Evolutionary conservation across 2,113 vertebrate species (phyloP), one percentile per base, ranked within the genome.

Genomic region (Chaetops frenatus): DNA sequence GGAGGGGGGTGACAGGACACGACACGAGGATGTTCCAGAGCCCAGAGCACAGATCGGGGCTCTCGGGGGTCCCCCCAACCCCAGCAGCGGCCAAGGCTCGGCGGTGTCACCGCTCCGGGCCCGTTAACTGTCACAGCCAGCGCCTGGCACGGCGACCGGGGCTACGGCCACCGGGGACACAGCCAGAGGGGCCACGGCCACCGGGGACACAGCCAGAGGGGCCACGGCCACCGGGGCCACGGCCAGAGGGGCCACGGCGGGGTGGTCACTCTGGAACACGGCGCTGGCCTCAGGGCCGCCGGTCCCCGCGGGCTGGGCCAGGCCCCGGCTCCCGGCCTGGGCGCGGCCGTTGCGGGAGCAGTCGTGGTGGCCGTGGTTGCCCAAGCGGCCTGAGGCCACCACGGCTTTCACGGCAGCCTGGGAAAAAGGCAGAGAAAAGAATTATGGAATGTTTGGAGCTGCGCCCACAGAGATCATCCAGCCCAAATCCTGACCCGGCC

Each of bases 381-480:
- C 94, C 40, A 98, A 97, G n/a, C 98, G 98, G 81, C 98, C 97
- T 72, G 99, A 99, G 50, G 98, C 98, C 18, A 99, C 98, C 7
- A 98, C 98, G 1, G 98, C 98, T 90, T 99, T 99, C 98, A 99
- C 98, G 76, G 98, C 98, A 36, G 98, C 98, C 99, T 99, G 95
- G 16, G 18, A 38, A 7, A n/a, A 64, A 71, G 58, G 38, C 27
- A 51, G 13, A 25, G 36, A 36, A 9, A n/a, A 2, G 51, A 29
- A 27, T 5, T 7, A 6, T 2, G 50, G 24, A 11, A 66, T 2
- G 22, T 2, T 18, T 0, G 0, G 12, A 44, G 51, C 42, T 42
- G 42, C 42, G 15, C 42, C 50, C 0, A 1, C 42, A 18, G 19
- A n/a, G 38, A 47, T 18, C 22, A 2, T 3, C 6, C 36, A 6